Base-by-base conservation (phyloP, 2,797 vertebrate genomes). In the Cryptoblepharus egeriae region DNA sequence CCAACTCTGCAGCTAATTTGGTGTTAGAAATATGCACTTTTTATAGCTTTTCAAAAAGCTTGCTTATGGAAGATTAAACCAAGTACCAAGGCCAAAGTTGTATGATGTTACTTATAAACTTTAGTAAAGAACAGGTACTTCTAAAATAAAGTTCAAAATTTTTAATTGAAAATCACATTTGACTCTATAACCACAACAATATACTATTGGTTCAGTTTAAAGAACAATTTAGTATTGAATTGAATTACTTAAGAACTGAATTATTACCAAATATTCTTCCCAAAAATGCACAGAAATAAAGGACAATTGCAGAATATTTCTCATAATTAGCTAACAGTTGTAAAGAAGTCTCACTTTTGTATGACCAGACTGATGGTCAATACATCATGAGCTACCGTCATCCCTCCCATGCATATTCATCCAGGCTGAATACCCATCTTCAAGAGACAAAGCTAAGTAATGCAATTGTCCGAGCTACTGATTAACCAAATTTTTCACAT, bases 221-320 rank as follows among this genome's bases (percentile, higher is more conserved):
- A n/a, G 1, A 32, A n/a, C 6, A 49, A n/a, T n/a, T n/a, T n/a
- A n/a, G n/a, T n/a, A n/a, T n/a, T n/a, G n/a, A n/a, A n/a, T n/a
- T n/a, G n/a, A n/a, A n/a, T n/a, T n/a, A n/a, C n/a, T n/a, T n/a
- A n/a, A n/a, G n/a, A n/a, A n/a, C n/a, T n/a, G 2, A 74, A 39
- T 26, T 22, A 60, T 79, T 75, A 63, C 9, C 35, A 69, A 12
- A n/a, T 39, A 16, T 81, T 13, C 24, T 32, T 74, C 65, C 12
- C 55, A 81, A 42, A n/a, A n/a, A n/a, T n/a, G 49, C 39, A 42
- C 15, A 79, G 12, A n/a, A 69, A 73, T 45, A 76, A 76, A 37
- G 9, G 6, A 28, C 3, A 52, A 3, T 16, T 52, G 26, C 32
- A 52, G 7, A 74, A 42, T 58, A 4, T 42, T 67, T 22, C 32